Percentiles rank a stretch among this genome's conserved stretches.
phyloP scores from a whole-genome alignment of 2,113 vertebrate species.

The Columbina picui region DNA sequence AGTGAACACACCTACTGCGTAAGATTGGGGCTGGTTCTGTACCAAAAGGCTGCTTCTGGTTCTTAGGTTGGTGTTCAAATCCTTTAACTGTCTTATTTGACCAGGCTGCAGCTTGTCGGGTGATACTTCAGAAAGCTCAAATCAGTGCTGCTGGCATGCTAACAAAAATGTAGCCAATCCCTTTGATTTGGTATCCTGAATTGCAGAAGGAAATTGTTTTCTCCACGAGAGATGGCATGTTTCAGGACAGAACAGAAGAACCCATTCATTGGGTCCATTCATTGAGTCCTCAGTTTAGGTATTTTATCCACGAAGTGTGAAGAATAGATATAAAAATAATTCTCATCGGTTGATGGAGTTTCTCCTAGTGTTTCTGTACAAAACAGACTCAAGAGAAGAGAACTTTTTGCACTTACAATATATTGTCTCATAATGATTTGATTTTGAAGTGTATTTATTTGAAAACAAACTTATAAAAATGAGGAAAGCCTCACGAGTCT shows the following conservation, averaged over 20 bases:
- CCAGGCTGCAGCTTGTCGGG: not conserved
- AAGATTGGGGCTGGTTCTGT: not conserved
- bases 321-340: not conserved
- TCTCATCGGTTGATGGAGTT: not conserved
- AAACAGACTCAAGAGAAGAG: not conserved
- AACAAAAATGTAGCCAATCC: not conserved
- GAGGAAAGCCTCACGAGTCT: not conserved
- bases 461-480: not conserved
- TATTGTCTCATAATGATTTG: not conserved
- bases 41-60: not conserved
- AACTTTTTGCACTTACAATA: fast-evolving
- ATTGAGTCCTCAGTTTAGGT: not conserved
- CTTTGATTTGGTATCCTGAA: not conserved
- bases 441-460: not conserved
- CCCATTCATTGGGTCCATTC: no score
- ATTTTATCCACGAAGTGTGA: not conserved
- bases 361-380: not conserved
- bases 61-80: not conserved
- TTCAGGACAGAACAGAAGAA: not conserved
- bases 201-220: not conserved
- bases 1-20: not conserved
- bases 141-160: not conserved
- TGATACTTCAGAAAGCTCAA: not conserved
- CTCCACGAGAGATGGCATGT: not conserved
- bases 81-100: not conserved